phyloP scores from a whole-genome alignment of 1,140 invertebrate species.

The Sarcophaga bullata region DNA sequence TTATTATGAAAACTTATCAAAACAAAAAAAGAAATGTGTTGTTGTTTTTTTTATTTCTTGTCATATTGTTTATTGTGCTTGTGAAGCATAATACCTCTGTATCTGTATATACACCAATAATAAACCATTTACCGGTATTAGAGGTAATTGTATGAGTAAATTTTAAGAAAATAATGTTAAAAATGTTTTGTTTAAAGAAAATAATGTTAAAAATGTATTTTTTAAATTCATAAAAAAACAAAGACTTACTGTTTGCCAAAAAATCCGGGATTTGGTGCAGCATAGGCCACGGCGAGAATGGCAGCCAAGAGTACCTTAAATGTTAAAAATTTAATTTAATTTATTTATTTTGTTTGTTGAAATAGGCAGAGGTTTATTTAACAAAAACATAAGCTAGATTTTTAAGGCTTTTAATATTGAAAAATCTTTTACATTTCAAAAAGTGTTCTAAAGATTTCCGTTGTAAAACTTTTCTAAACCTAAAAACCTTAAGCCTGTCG shows the following conservation, averaged over 20 bases:
- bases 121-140: neutral
- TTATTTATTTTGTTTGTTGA: neutral
- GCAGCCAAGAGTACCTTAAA: slow-evolving; percentile 54
- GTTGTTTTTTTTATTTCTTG: neutral
- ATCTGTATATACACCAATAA: too few species aligned
- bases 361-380: too few species aligned
- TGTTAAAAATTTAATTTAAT: neutral
- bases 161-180: neutral
- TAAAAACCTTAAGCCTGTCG: too few species aligned
- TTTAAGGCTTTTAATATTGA: too few species aligned
- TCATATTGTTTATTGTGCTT: neutral
- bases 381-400: too few species aligned
- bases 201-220: neutral
- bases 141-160: neutral
- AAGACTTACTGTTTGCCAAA: slow-evolving; percentile 62
- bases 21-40: neutral
- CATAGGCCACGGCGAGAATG: slow-evolving; percentile 56
- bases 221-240: too few species aligned
- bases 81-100: too few species aligned
- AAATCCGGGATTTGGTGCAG: slow-evolving; percentile 56
- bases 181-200: neutral
- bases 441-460: too few species aligned
- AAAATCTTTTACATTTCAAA: too few species aligned
- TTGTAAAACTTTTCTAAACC: too few species aligned
- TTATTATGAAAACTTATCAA: neutral